Percentiles rank a stretch among this genome's conserved stretches.
These are phyloP conservation scores for Callithrix jacchus DNA, from an alignment of 2,113 vertebrate species.

Conservation along the genomic window DNA sequence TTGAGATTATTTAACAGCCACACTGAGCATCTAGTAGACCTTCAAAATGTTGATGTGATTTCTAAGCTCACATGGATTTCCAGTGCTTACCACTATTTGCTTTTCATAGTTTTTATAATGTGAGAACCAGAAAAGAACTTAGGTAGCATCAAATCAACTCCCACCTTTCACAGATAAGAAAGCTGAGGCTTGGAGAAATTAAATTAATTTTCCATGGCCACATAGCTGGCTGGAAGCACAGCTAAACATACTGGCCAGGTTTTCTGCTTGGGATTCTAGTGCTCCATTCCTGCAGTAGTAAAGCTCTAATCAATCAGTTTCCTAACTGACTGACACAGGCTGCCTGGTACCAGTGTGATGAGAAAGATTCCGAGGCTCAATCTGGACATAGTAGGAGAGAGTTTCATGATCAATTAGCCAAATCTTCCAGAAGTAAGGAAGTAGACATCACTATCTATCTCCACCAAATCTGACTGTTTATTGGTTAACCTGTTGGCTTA, in stretches of 20 bases:
- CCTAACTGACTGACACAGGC: neutral
- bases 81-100: neutral
- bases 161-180: neutral
- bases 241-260: neutral
- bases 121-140: neutral
- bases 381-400: neutral
- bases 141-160: neutral
- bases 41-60: neutral
- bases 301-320: neutral
- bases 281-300: neutral
- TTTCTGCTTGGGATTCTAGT: neutral
- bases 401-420: neutral
- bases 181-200: neutral
- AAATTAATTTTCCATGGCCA: neutral
- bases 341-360: neutral
- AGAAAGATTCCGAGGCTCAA: neutral
- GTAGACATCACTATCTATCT: neutral
- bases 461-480: neutral
- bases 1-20: neutral
- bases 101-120: constrained; percentile 7
- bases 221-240: neutral
- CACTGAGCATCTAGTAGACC: neutral
- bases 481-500: neutral
- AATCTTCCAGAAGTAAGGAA: neutral
- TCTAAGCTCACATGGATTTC: neutral